Evolutionary conservation across 30 jellyfish, hydroid and myxozoan species (phyloP).

Genomic region (Clytia hemisphaerica): DNA sequence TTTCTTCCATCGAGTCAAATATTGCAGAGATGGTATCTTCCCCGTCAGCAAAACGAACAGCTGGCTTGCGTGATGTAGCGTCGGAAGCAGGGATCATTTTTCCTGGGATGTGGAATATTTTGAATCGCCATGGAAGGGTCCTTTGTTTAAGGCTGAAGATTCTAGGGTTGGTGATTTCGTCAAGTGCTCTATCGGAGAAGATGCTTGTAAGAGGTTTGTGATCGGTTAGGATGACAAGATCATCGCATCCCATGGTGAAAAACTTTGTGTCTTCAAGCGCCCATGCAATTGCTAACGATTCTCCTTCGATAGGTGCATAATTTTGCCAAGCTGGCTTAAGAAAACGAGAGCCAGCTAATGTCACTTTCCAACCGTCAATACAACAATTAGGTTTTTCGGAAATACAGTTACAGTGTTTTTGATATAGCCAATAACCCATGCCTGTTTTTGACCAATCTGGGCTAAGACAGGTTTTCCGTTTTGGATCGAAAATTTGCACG

Average conservation of each 20-base stretch:
- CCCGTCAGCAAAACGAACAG: background rate
- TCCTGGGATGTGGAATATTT: conserved; percentile 16
- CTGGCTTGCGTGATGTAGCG: conserved; percentile 31
- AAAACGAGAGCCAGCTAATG: conserved; percentile 22
- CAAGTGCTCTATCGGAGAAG: conserved; percentile 32
- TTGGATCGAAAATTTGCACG: conserved; percentile 11
- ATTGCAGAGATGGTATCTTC: background rate
- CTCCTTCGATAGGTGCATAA: conserved; percentile 50
- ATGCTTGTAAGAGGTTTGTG: conserved; percentile 35
- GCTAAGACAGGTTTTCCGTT: conserved; percentile 5
- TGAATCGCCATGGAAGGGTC: conserved; percentile 18
- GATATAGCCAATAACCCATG: conserved; percentile 29
- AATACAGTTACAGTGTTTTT: conserved; percentile 16
- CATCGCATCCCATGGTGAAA: conserved; percentile 39
- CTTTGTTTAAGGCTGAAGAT: conserved; percentile 10
- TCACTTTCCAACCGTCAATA: conserved; percentile 18
- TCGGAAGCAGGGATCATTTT: conserved; percentile 6
- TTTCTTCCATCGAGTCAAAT: conserved; percentile 5
- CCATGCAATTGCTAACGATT: conserved; percentile 39
- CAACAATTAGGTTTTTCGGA: conserved; percentile 20
- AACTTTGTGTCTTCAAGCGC: conserved; percentile 30
- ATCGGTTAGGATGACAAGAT: conserved; percentile 7
- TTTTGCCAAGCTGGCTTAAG: conserved; percentile 20
- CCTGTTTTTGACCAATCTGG: conserved; percentile 39
- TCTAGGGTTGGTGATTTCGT: conserved; percentile 13